Base-by-base conservation (phyloP, 2,113 vertebrate species). In the Mustelus asterias region DNA sequence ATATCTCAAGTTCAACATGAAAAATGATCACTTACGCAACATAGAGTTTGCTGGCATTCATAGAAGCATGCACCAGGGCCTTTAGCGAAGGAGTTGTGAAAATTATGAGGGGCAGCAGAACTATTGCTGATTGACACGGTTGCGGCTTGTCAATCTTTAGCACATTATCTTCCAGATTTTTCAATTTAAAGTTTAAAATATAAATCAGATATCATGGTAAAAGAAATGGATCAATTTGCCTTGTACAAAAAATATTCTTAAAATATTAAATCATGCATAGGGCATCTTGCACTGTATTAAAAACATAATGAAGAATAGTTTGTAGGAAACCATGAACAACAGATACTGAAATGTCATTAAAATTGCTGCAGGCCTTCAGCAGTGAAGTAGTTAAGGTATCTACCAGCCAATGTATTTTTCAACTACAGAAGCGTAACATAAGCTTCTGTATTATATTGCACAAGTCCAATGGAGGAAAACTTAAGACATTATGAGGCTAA, bases 401-500 rank as follows among this genome's bases (percentile, higher is more conserved):
- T 37, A 65, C 60, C 89, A 93, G 89, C 33, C 89, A 93, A 93
- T 93, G 60, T n/a, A 93, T 93, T 93, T 89, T 37, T 67, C 89
- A 93, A 37, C 60, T 41, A 37, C 58, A 92, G 33, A 67, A 93
- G 33, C 22, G 89, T 93, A 93, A 93, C 60, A 37, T 65, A 93
- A 93, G 33, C 60, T 93, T 93, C 29, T 65, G 89, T 65, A 93
- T 65, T 67, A 93, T 93, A 67, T 93, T 93, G 60, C 60, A 93
- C 89, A 93, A 60, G 63, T 93, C 89, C 60, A 93, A 93, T 93
- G 60, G 89, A 65, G 60, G 60, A 93, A 37, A 93, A 93, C 33
- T 93, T 93, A 93, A 65, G 89, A 93, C 89, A 93, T 93, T 93
- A 93, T 93, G 89, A 93, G 89, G 60, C 89, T 93, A 65, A 93